Conservation (phyloP, 92 coral and sea anemone species). For the Blastomussa wellsi region DNA sequence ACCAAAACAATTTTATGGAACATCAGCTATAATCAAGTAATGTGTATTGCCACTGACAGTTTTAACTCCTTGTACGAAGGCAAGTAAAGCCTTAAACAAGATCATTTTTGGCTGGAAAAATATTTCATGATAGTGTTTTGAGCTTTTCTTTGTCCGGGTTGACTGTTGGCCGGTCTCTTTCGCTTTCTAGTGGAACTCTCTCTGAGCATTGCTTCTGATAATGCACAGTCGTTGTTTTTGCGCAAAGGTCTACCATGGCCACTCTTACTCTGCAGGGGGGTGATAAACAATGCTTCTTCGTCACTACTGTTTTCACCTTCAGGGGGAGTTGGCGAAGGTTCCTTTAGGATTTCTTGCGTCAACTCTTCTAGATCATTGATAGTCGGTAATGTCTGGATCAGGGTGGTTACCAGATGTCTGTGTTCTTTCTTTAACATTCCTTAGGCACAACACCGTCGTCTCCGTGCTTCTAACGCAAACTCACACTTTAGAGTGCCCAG, state of each 20-base stretch:
- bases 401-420: neutral
- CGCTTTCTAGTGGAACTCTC: neutral
- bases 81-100: too few relatives aligned
- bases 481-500: neutral
- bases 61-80: too few relatives aligned
- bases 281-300: too few relatives aligned
- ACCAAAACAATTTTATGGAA: too few relatives aligned
- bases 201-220: neutral
- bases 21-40: too few relatives aligned
- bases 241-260: neutral
- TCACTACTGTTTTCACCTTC: too few relatives aligned
- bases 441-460: neutral
- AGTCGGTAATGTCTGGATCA: neutral
- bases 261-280: too few relatives aligned
- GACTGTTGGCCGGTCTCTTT: neutral
- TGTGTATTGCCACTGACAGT: too few relatives aligned
- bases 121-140: neutral
- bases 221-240: neutral
- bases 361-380: neutral
- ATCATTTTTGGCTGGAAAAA: neutral
- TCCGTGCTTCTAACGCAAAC: neutral
- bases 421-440: neutral
- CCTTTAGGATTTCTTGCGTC: neutral
- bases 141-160: neutral
- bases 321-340: neutral